Evolutionary conservation across 2,888 invertebrate genomes (phyloP).

Genomic region (Hirtodrosophila alboralis): DNA sequence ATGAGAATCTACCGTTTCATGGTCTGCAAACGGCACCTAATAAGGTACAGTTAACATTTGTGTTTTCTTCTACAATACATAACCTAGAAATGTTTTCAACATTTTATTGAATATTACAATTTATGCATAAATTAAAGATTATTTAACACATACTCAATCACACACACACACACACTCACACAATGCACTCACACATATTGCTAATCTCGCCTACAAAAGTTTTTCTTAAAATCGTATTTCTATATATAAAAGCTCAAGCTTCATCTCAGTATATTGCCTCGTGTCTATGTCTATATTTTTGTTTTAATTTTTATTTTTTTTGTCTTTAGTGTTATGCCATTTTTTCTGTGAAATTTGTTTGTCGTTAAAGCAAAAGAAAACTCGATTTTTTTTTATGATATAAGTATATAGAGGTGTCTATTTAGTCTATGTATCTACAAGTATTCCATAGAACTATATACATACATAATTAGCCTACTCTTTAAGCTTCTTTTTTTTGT

Average conservation of each 20-base stretch:
- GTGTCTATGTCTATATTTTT: conserved; percentile 45
- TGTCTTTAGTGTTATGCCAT: conserved; percentile 36
- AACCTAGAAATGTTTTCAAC: conserved; percentile 26
- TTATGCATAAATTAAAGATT: conserved; percentile 10
- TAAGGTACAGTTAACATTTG: conserved; percentile 88
- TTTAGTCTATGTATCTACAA: conserved; percentile 6
- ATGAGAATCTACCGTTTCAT: conserved; percentile 98
- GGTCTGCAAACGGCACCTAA: conserved; percentile 95
- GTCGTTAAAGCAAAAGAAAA: conserved; percentile 2
- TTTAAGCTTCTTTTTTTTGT: conserved; percentile 23
- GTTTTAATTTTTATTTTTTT: conserved; percentile 17
- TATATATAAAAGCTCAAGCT: conserved; percentile 36
- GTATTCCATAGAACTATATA: conserved; percentile 1
- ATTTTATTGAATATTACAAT: conserved; percentile 5
- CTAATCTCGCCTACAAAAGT: conserved; percentile 45
- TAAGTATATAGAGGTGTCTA: conserved; percentile 24
- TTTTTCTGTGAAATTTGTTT: conserved; percentile 7
- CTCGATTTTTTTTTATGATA: conserved; percentile 13
- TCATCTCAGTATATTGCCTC: conserved; percentile 39
- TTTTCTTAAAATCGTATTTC: conserved; percentile 10
- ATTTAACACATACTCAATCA: conserved; percentile 11
- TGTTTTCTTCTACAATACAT: conserved; percentile 22
- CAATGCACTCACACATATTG: conserved; percentile 34
- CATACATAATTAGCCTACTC: conserved; percentile 16
- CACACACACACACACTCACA: conserved; percentile 12